phyloP scores from a whole-genome alignment of 2,888 invertebrate species.

The Callyntrura guangdongensis region DNA sequence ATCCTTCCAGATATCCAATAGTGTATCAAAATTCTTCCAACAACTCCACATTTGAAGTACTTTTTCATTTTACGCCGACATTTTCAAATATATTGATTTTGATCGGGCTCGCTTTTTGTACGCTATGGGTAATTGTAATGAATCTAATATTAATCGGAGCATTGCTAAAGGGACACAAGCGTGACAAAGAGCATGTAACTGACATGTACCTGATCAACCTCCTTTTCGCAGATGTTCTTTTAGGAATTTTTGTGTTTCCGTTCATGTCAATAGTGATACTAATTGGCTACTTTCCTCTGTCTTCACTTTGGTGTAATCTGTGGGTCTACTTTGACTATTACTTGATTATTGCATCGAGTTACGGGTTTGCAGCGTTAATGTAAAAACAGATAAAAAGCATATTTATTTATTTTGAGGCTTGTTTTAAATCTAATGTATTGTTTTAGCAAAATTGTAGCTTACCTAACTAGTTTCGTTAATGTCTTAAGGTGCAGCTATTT shows the following conservation, averaged over 20 bases:
- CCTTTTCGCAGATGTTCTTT: slow-evolving; percentile 79
- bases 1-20: slow-evolving; percentile 74
- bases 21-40: slow-evolving; percentile 68
- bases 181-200: slow-evolving; percentile 75
- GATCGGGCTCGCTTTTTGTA: slow-evolving; percentile 68
- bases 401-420: too few relatives aligned
- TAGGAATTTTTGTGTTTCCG: slow-evolving; percentile 83
- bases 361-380: slow-evolving; percentile 77
- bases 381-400: neutral
- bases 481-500: slow-evolving; percentile 77
- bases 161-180: slow-evolving; percentile 73
- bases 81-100: slow-evolving; percentile 76
- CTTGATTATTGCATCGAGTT: slow-evolving; percentile 81
- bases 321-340: slow-evolving; percentile 84
- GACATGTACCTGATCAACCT: slow-evolving; percentile 81
- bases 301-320: slow-evolving; percentile 77
- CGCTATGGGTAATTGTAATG: slow-evolving; percentile 81
- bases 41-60: slow-evolving; percentile 64
- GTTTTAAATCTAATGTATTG: too few relatives aligned
- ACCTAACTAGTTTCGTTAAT: too few relatives aligned
- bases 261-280: slow-evolving; percentile 83
- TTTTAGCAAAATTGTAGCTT: too few relatives aligned
- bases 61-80: slow-evolving; percentile 80
- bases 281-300: slow-evolving; percentile 82
- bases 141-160: slow-evolving; percentile 80